Evolutionary conservation across 2,797 vertebrate genomes (phyloP).

Genomic region (Thamnophis elegans): DNA sequence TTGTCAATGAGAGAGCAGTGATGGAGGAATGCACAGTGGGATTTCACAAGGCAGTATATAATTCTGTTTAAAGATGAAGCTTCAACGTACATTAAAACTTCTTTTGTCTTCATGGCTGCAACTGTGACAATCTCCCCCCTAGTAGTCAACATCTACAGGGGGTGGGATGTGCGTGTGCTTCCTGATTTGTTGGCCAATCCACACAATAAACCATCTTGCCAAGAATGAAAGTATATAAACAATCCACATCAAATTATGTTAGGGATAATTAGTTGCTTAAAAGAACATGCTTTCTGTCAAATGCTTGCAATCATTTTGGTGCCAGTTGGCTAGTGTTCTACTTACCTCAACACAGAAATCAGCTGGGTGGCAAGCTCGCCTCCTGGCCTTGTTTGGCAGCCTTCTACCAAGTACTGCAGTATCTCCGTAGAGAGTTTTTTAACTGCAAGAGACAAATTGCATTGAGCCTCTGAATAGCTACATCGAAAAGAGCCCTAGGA

Average conservation of each 20-base stretch:
- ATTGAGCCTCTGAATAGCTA: conserved; percentile 66
- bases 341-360: conserved; percentile 84
- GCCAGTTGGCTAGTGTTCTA: conserved; percentile 70
- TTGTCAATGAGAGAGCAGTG: neutral
- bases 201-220: conserved; percentile 53
- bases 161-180: conserved; percentile 3
- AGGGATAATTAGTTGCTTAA: conserved; percentile 63
- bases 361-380: conserved; percentile 78
- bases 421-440: conserved; percentile 86
- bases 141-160: conserved; percentile 11
- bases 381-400: conserved; percentile 76
- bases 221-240: conserved; percentile 65
- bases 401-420: conserved; percentile 85
- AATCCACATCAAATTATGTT: conserved; percentile 69
- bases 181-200: conserved; percentile 53
- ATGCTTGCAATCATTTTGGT: conserved; percentile 57
- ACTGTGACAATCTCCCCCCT: neutral
- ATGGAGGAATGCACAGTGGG: neutral
- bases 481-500: conserved; percentile 62
- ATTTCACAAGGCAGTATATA: neutral
- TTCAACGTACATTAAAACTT: fast-evolving
- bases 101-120: neutral
- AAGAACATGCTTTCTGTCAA: conserved; percentile 72
- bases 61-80: neutral
- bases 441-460: conserved; percentile 78